phyloP scores from a whole-genome alignment of 2,113 vertebrate species.

The Podarcis muralis region DNA sequence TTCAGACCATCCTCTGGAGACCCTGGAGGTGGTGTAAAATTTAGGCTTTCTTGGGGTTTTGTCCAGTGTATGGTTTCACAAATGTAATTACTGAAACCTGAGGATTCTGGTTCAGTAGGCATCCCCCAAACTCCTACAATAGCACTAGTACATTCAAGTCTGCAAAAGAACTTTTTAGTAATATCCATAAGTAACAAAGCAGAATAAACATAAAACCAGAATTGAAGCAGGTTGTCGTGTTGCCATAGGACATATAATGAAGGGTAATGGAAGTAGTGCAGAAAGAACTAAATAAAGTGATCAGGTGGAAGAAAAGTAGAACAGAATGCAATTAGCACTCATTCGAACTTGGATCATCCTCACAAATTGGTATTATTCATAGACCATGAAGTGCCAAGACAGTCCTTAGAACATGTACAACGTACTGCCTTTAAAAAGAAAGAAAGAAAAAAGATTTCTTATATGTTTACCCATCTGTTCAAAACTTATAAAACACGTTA shows the following conservation, averaged over 20 bases:
- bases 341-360: neutral
- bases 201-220: neutral
- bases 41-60: neutral
- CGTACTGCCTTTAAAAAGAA: neutral
- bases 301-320: neutral
- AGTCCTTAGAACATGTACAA: neutral
- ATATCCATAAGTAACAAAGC: neutral
- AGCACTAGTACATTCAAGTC: neutral
- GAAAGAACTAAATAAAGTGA: neutral
- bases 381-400: neutral
- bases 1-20: neutral
- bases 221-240: neutral
- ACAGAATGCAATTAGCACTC: neutral
- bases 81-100: neutral
- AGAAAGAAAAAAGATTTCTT: neutral
- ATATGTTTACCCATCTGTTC: neutral
- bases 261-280: neutral
- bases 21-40: neutral
- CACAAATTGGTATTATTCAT: neutral
- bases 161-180: neutral
- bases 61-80: neutral
- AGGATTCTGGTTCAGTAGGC: neutral
- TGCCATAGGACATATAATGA: neutral
- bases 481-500: neutral
- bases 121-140: neutral